Conservation (phyloP, 2,797 vertebrate species). For the Paramormyrops hopkinsi region DNA sequence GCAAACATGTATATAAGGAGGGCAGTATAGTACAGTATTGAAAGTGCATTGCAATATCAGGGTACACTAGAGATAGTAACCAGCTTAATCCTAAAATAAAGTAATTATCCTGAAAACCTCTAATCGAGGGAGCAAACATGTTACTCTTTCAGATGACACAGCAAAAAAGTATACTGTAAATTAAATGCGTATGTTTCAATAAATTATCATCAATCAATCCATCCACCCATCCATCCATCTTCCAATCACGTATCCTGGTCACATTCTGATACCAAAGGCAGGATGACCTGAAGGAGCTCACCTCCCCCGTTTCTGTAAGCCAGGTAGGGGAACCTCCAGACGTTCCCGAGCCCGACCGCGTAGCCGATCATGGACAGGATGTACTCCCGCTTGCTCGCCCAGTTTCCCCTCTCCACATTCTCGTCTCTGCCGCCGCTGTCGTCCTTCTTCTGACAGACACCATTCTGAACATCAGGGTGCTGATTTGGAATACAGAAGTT, state of each 20-base stretch:
- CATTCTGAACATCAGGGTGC: conserved; percentile 16
- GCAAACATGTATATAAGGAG: neutral
- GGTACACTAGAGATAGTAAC: neutral
- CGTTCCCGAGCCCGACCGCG: conserved; percentile 88
- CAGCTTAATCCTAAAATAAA: neutral
- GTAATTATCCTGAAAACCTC: neutral
- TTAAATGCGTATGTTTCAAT: neutral
- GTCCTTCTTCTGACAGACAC: conserved; percentile 34
- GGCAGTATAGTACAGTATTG: neutral
- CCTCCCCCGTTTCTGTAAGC: conserved; percentile 91
- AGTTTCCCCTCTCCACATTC: conserved; percentile 77
- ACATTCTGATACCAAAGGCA: neutral
- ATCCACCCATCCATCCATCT: neutral
- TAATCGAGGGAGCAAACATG: neutral
- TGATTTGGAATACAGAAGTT: neutral
- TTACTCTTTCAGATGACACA: neutral
- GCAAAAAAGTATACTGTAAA: too few relatives aligned
- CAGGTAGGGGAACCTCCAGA: conserved; percentile 93
- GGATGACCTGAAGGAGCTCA: conserved; percentile 35
- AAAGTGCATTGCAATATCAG: neutral
- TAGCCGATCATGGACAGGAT: conserved; percentile 89
- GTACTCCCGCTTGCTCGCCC: conserved; percentile 83
- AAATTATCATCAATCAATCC: neutral
- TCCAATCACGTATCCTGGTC: neutral
- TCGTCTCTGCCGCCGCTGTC: conserved; percentile 52